A percentile compares a stretch with the other conserved stretches of the same genome.
Evolutionary conservation across 2,113 vertebrate species (phyloP).

Genomic region (Numenius arquata): DNA sequence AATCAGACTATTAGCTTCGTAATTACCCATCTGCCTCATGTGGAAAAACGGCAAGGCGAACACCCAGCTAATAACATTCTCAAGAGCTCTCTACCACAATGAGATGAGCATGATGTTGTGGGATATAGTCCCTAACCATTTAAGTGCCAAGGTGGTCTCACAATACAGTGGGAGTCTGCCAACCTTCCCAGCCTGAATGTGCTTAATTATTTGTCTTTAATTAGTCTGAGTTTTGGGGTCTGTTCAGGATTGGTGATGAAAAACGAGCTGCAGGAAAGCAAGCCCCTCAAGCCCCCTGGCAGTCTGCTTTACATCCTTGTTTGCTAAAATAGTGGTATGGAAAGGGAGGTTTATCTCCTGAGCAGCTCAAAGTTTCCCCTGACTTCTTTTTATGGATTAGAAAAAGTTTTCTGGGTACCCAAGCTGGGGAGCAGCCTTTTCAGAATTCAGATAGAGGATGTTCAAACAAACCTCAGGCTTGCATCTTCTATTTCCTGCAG

Average conservation of each 20-base stretch:
- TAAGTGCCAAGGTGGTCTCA: conserved; percentile 84
- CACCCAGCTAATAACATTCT: conserved; percentile 99
- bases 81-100: conserved; percentile 99
- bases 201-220: conserved; percentile 80
- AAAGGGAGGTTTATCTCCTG: neutral
- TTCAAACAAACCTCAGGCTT: neutral
- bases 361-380: neutral
- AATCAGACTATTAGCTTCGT: conserved; percentile 99
- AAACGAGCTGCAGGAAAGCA: conserved; percentile 44
- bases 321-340: neutral
- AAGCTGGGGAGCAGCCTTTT: neutral
- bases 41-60: conserved; percentile 93
- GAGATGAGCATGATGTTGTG: conserved; percentile 94
- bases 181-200: conserved; percentile 68
- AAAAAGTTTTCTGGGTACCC: neutral
- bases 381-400: neutral
- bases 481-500: neutral
- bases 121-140: conserved; percentile 88
- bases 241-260: conserved; percentile 60
- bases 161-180: conserved; percentile 75
- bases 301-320: conserved; percentile 5
- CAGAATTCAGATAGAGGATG: neutral
- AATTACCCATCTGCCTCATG: conserved; percentile 99
- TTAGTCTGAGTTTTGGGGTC: conserved; percentile 72
- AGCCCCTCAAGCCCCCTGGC: neutral